Percentiles rank a stretch among this genome's conserved stretches.
Conservation (phyloP, 2,888 invertebrate species). For the Noctuana brunneofusca region DNA sequence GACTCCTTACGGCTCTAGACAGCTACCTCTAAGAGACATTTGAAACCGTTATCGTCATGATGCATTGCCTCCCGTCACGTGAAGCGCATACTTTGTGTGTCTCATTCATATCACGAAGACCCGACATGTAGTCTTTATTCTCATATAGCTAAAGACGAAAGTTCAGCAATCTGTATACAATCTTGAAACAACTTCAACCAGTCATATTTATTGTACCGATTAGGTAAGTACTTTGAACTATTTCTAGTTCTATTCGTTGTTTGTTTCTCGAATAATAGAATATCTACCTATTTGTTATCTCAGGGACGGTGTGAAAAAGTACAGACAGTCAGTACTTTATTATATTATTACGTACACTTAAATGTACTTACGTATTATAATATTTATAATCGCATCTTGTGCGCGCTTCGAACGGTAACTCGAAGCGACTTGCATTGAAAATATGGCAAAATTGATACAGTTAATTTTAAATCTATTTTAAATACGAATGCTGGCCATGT, state of each 20-base stretch:
- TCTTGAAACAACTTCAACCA: not conserved
- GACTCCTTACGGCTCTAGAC: slow-evolving; percentile 1
- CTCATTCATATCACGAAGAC: slow-evolving; percentile 18
- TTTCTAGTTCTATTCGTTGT: slow-evolving; percentile 23
- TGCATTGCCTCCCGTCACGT: slow-evolving; percentile 31
- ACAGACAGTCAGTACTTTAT: too few relatives aligned
- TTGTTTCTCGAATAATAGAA: slow-evolving; percentile 3
- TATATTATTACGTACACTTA: too few relatives aligned
- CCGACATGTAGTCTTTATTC: not conserved
- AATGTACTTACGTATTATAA: too few relatives aligned
- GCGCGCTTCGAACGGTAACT: too few relatives aligned
- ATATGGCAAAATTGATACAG: too few relatives aligned
- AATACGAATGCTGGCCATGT: too few relatives aligned
- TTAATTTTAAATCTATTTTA: too few relatives aligned
- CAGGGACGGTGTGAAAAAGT: too few relatives aligned
- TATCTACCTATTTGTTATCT: too few relatives aligned
- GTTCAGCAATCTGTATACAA: not conserved
- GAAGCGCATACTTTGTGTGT: slow-evolving; percentile 32
- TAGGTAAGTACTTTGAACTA: slow-evolving; percentile 32
- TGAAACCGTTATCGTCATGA: slow-evolving; percentile 35
- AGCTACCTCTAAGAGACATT: slow-evolving; percentile 26
- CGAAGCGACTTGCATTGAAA: too few relatives aligned
- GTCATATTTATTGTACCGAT: slow-evolving; percentile 34
- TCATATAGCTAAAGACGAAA: not conserved
- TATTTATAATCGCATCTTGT: too few relatives aligned